These are phyloP conservation scores for Danio kyathit DNA, from an alignment of 2,797 vertebrate species.

Conservation along the genomic window DNA sequence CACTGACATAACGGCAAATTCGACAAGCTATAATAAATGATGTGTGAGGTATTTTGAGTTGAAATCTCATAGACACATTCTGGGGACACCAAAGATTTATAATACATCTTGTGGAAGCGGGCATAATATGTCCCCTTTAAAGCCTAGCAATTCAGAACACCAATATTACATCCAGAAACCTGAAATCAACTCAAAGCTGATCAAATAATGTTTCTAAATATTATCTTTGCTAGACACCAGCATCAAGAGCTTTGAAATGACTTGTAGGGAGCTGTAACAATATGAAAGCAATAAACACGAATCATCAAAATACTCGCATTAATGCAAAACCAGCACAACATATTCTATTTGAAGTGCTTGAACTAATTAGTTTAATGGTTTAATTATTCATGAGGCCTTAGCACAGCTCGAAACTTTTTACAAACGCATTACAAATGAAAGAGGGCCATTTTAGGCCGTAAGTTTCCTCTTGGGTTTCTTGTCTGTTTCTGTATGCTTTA, in stretches of 20 bases:
- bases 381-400: constrained; percentile 72
- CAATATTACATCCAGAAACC: not conserved
- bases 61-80: too few species aligned
- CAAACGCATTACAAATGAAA: constrained; percentile 72
- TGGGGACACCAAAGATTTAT: too few species aligned
- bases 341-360: constrained; percentile 68
- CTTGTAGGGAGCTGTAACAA: constrained; percentile 3
- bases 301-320: constrained; percentile 66
- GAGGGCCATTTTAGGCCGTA: constrained; percentile 47
- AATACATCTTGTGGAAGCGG: too few species aligned
- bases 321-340: constrained; percentile 36
- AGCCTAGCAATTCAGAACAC: not conserved
- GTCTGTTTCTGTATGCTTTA: constrained; percentile 50
- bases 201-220: constrained; percentile 12
- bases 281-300: constrained; percentile 58
- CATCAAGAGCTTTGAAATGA: constrained; percentile 15
- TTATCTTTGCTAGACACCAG: not conserved
- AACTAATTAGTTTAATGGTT: constrained; percentile 76
- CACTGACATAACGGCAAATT: not conserved
- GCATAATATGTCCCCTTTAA: not conserved
- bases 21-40: too few species aligned
- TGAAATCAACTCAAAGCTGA: constrained; percentile 12
- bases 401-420: constrained; percentile 68
- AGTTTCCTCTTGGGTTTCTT: constrained; percentile 46
- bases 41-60: too few species aligned